Percentiles rank a stretch among this genome's conserved stretches.
These are phyloP conservation scores for Luidia sarsii DNA, from an alignment of 53 echinoderm and acorn worm genomes.

Conservation along the genomic window DNA sequence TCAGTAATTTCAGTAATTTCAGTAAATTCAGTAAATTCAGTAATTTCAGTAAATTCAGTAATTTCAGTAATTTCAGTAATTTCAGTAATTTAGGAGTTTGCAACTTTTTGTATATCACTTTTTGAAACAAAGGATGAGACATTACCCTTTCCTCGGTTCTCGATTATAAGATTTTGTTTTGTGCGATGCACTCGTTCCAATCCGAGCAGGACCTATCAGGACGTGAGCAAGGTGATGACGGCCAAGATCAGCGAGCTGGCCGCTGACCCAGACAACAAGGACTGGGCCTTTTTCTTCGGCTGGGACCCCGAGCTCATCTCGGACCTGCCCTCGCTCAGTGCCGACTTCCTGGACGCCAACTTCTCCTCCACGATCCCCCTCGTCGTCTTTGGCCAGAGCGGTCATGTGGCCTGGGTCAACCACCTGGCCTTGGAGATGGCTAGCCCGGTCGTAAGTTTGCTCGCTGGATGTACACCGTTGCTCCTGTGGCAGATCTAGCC, in stretches of 20 bases:
- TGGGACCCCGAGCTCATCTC: slow-evolving; percentile 69
- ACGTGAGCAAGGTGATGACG: slow-evolving; percentile 31
- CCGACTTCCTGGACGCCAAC: slow-evolving; percentile 53
- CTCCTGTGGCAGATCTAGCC: no score
- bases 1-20: no score
- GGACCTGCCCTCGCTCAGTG: slow-evolving; percentile 54
- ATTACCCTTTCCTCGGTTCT: neutral
- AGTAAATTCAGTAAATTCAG: no score
- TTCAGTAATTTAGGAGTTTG: no score
- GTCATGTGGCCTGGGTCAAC: slow-evolving; percentile 69
- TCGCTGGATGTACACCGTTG: no score
- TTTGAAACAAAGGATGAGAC: neutral
- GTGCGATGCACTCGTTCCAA: neutral
- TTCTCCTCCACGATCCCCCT: slow-evolving; percentile 52
- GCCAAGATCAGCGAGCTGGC: slow-evolving; percentile 24
- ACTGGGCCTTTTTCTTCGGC: slow-evolving; percentile 68
- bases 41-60: no score
- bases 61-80: no score
- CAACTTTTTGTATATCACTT: no score
- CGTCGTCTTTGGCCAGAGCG: slow-evolving; percentile 63
- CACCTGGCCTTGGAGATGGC: slow-evolving; percentile 12
- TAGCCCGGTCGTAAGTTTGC: neutral
- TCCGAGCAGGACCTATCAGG: slow-evolving; percentile 28
- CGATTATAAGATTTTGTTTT: no score
- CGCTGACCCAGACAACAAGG: slow-evolving; percentile 6